These are phyloP conservation scores for Arion vulgaris DNA, from an alignment of 1,140 invertebrate species.

Conservation along the genomic window DNA sequence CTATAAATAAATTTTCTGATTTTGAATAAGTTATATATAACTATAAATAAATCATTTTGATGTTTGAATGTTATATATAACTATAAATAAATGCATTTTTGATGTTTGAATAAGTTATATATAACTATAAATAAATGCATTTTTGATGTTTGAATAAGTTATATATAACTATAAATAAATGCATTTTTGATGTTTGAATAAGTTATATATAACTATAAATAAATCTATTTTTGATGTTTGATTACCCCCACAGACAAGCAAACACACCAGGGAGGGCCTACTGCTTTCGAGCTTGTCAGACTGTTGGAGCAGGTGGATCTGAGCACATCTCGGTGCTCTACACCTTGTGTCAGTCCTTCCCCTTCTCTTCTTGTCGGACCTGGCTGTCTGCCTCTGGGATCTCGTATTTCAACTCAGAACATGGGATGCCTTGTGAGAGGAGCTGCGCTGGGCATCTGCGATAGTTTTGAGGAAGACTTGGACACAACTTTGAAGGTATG, in stretches of 20 bases:
- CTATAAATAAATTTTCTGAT: no score
- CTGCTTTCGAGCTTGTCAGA: conserved; percentile 89
- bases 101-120: no score
- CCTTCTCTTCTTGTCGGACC: conserved; percentile 73
- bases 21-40: no score
- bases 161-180: no score
- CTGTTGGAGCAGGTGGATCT: conserved; percentile 95
- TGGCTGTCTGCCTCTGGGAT: conserved; percentile 20
- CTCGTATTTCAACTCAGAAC: not conserved
- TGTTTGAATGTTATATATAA: no score
- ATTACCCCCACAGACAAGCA: not conserved
- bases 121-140: no score
- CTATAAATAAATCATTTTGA: no score
- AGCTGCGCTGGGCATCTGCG: not conserved
- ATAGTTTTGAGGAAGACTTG: not conserved
- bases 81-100: no score
- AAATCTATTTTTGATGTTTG: no score
- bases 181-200: no score
- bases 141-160: no score
- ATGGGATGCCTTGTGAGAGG: not conserved
- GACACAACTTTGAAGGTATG: conserved; percentile 15
- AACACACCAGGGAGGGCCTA: conserved; percentile 82
- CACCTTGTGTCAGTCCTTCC: conserved; percentile 88
- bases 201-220: no score
- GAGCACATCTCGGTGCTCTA: conserved; percentile 73